A percentile compares a stretch with the other conserved stretches of the same genome.
Conservation (phyloP, 2,888 invertebrate species). For the Microctonus aethiopoides region DNA sequence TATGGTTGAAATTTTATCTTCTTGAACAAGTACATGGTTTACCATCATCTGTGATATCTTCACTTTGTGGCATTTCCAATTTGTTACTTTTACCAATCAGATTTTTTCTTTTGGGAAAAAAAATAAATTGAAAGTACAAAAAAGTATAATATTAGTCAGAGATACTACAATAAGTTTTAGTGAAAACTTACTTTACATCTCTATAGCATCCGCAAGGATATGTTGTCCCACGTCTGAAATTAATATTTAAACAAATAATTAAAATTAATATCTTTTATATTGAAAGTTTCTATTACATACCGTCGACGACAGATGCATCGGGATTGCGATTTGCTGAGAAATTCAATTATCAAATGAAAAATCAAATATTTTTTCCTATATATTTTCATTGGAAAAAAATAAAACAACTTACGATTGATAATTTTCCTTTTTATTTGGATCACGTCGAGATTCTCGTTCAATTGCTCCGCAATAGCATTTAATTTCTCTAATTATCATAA, state of each 20-base stretch:
- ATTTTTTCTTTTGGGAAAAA: not conserved
- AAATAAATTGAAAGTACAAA: not conserved
- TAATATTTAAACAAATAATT: not conserved
- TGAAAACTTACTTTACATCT: conserved; percentile 26
- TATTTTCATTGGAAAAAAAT: not conserved
- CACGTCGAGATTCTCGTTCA: conserved; percentile 27
- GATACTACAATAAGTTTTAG: not conserved
- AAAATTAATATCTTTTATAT: not conserved
- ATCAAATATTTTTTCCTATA: too few relatives aligned
- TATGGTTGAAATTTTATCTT: not conserved
- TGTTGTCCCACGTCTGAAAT: not conserved
- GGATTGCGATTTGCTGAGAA: not conserved
- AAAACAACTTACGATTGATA: conserved; percentile 45
- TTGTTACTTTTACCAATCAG: not conserved
- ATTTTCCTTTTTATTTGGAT: conserved; percentile 20
- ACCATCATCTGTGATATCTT: not conserved
- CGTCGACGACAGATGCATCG: conserved; percentile 15
- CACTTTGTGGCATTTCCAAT: not conserved
- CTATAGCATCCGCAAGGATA: conserved; percentile 38
- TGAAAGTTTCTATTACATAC: not conserved
- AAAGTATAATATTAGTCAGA: not conserved
- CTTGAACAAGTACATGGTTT: not conserved
- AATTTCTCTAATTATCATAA: conserved; percentile 24
- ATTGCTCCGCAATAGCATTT: conserved; percentile 40
- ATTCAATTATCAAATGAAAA: not conserved